Conservation (phyloP, 2,888 invertebrate species). For the Apodemia zela region DNA sequence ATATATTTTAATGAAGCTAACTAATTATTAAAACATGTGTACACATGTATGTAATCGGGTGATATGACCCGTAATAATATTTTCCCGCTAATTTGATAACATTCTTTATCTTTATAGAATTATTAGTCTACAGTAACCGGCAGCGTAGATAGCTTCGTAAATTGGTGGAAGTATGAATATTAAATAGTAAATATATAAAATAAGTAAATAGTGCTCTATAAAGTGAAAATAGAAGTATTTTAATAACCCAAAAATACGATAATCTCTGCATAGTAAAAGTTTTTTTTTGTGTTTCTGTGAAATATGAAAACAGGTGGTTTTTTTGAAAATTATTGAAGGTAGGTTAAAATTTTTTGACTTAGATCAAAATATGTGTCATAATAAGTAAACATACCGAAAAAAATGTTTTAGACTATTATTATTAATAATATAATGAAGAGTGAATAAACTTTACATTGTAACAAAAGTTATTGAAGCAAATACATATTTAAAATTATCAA, state of each 20-base stretch:
- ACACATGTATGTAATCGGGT: neutral
- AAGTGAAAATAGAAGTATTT: neutral
- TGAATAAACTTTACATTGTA: too few relatives aligned
- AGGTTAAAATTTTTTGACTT: neutral
- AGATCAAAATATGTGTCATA: too few relatives aligned
- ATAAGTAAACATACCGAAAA: too few relatives aligned
- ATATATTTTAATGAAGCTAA: neutral
- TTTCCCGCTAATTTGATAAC: slow-evolving; percentile 8
- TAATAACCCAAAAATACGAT: neutral
- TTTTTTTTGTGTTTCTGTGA: neutral
- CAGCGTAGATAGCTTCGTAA: neutral
- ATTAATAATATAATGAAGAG: too few relatives aligned
- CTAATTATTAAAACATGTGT: neutral
- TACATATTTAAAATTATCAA: neutral
- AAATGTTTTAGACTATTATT: too few relatives aligned
- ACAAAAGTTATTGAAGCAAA: neutral
- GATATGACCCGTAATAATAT: slow-evolving; percentile 7
- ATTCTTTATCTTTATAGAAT: slow-evolving; percentile 5
- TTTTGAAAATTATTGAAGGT: neutral
- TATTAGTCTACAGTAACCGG: slow-evolving; percentile 4
- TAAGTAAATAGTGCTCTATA: neutral
- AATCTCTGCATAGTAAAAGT: neutral
- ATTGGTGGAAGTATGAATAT: neutral
- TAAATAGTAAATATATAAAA: too few relatives aligned
- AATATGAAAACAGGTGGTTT: too few relatives aligned